Evolutionary conservation across 2,797 vertebrate genomes (phyloP), one percentile per base, ranked within the genome.

Genomic region (Poecile montanus): DNA sequence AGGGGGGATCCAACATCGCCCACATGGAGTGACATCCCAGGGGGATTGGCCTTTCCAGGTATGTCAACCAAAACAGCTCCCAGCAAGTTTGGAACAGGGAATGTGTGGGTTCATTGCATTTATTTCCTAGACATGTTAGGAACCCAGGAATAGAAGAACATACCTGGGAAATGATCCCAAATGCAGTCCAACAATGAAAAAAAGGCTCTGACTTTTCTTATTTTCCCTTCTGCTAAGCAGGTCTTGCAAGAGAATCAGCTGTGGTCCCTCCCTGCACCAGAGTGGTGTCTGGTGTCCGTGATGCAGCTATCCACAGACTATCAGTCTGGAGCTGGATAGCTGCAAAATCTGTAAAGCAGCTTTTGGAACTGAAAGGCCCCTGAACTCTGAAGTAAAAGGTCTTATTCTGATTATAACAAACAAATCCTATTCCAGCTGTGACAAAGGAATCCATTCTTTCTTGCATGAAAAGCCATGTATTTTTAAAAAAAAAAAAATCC

Each of bases 401-500:
- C 47, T 72, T 81, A 34, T 13, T 89, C 42, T 72, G 68, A 85
- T 53, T 50, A 20, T 54, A 89, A 85, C 75, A 85, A 91, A 92
- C 60, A 89, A 45, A 85, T 83, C 25, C 72, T 74, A 85, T 61
- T 85, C 38, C 34, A 85, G 6, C 50, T 44, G 9, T n/a, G 85
- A 70, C 66, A 93, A 81, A 94, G 36, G 48, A 95, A 91, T 44
- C 14, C 9, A 57, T 66, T 73, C 40, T 63, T 80, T 80, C 38
- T 67, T 71, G 38, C 16, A 51, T 10, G 17, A 94, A 93, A 93
- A 78, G 34, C 5, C n/a, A 62, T 13, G 14, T 63, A 44, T 78
- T 40, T 7, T 36, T 15, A n/a, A n/a, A n/a, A n/a, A n/a, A n/a
- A n/a, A 13, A 63, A 71, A 45, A 67, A 14, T 10, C 8, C 9